These are phyloP conservation scores for Drosophila atripex DNA, from an alignment of 2,888 invertebrate genomes.

Conservation along the genomic window DNA sequence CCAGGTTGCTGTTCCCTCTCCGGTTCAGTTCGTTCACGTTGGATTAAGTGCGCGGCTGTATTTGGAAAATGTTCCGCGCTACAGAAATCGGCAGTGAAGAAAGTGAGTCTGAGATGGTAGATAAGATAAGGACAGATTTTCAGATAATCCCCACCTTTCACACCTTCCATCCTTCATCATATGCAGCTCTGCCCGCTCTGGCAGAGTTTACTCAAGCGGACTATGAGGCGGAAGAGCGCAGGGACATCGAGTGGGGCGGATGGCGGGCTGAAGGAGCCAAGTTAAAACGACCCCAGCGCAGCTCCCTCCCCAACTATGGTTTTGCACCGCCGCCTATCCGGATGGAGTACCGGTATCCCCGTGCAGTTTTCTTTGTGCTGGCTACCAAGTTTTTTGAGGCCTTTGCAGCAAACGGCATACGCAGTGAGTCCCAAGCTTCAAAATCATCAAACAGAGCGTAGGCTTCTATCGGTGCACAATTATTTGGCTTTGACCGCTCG, in stretches of 20 bases:
- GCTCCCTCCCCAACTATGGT: constrained; percentile 70
- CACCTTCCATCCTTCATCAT: background rate
- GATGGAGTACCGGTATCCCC: constrained; percentile 79
- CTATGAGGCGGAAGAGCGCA: constrained; percentile 8
- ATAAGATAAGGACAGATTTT: constrained; percentile 46
- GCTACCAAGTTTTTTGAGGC: constrained; percentile 83
- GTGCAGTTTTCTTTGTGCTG: constrained; percentile 82
- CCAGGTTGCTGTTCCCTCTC: constrained; percentile 12
- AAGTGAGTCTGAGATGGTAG: constrained; percentile 69
- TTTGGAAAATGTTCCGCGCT: constrained; percentile 76
- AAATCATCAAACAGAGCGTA: background rate
- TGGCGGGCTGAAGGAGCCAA: constrained; percentile 39
- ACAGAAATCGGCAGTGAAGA: constrained; percentile 80
- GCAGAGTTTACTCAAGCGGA: constrained; percentile 59
- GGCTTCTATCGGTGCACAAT: constrained; percentile 45
- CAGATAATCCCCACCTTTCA: constrained; percentile 2
- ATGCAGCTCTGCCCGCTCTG: constrained; percentile 73
- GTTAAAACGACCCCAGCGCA: constrained; percentile 45
- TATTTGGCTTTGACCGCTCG: constrained; percentile 48
- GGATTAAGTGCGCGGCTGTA: constrained; percentile 33
- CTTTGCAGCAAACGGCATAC: constrained; percentile 83
- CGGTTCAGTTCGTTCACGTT: constrained; percentile 34
- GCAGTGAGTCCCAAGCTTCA: constrained; percentile 78
- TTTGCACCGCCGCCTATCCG: constrained; percentile 64
- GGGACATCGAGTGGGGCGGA: constrained; percentile 19